Conservation (phyloP, 2,888 invertebrate genomes). For the Phytoseiulus persimilis region DNA sequence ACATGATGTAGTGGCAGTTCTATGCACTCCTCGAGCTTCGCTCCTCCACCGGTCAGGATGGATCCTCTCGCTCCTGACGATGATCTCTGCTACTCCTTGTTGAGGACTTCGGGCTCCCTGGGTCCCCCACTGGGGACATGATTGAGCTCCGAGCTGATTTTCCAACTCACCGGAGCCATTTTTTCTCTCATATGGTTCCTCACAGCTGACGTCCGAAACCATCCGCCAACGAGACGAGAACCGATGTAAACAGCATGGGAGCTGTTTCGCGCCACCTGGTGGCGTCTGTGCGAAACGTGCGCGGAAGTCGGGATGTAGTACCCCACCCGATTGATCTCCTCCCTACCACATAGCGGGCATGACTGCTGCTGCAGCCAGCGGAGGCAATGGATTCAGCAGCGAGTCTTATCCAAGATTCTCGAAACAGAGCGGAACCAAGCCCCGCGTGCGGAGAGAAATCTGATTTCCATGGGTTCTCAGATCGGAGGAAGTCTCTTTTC, state of each 20-base stretch:
- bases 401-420: too few species aligned
- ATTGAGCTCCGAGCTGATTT: not conserved
- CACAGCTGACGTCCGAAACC: not conserved
- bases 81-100: not conserved
- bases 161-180: not conserved
- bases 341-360: not conserved
- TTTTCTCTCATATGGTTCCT: not conserved
- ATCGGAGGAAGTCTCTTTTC: too few species aligned
- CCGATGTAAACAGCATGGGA: not conserved
- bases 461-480: too few species aligned
- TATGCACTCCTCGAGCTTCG: not conserved
- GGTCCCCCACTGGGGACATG: not conserved
- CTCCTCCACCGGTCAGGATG: conserved; percentile 5
- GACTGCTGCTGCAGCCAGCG: too few species aligned
- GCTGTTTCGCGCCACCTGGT: not conserved
- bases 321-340: not conserved
- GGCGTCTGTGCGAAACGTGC: not conserved
- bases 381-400: too few species aligned
- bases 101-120: not conserved
- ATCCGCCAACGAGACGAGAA: not conserved
- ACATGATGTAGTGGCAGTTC: not conserved
- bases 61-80: conserved; percentile 5
- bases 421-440: too few species aligned
- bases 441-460: too few species aligned
- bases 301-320: not conserved